phyloP scores from a whole-genome alignment of 2,113 vertebrate species.

The Heterocephalus glaber region DNA sequence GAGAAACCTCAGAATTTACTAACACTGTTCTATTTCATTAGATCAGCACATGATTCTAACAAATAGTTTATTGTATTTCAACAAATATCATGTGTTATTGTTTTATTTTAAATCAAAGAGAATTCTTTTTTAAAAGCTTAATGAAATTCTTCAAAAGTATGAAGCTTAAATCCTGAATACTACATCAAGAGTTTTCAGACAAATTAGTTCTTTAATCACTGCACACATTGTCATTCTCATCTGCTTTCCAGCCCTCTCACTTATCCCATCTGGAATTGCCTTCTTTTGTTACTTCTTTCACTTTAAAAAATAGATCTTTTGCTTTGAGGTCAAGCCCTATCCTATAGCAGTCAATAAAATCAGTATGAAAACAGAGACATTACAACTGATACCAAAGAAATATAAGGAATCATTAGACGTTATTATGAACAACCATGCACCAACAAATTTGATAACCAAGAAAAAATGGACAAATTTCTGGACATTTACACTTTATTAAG shows the following conservation, averaged over 20 bases:
- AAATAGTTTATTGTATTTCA: neutral
- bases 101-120: neutral
- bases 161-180: neutral
- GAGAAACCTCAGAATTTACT: neutral
- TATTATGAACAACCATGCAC: neutral
- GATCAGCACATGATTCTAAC: neutral
- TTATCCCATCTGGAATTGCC: neutral
- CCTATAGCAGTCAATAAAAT: neutral
- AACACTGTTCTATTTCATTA: neutral
- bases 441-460: neutral
- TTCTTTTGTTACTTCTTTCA: neutral
- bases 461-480: neutral
- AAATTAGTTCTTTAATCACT: neutral
- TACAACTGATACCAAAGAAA: neutral
- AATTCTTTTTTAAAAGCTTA: neutral
- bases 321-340: conserved; percentile 1
- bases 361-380: neutral
- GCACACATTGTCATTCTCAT: neutral
- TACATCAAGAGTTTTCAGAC: neutral
- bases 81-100: neutral
- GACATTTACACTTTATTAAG: neutral
- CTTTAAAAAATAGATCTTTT: neutral
- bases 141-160: neutral
- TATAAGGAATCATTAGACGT: neutral
- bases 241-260: neutral